phyloP scores from a whole-genome alignment of 2,888 invertebrate species.

The Acronicta aceris region DNA sequence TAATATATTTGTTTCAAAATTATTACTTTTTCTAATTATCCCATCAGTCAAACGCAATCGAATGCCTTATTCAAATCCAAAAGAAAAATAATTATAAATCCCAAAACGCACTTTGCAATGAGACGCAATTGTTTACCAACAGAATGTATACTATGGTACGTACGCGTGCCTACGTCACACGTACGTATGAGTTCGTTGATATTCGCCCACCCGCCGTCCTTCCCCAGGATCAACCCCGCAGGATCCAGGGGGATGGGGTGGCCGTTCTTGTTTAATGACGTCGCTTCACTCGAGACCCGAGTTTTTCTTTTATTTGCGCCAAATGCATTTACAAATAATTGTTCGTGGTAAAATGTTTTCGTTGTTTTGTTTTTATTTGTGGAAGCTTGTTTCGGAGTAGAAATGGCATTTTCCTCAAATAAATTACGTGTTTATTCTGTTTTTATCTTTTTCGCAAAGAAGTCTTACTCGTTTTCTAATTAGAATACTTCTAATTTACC shows the following conservation, averaged over 20 bases:
- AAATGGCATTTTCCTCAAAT: slow-evolving; percentile 29
- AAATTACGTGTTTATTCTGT: slow-evolving; percentile 25
- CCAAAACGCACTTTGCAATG: slow-evolving; percentile 56
- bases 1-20: too few relatives aligned
- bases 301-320: slow-evolving; percentile 68
- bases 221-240: slow-evolving; percentile 74
- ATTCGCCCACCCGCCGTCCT: slow-evolving; percentile 71
- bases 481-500: slow-evolving; percentile 2
- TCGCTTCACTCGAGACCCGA: slow-evolving; percentile 80
- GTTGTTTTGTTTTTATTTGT: slow-evolving; percentile 33
- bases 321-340: slow-evolving; percentile 61
- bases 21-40: not conserved
- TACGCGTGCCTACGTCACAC: slow-evolving; percentile 81
- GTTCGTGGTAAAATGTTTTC: slow-evolving; percentile 52
- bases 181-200: slow-evolving; percentile 87
- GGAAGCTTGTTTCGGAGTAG: slow-evolving; percentile 22
- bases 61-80: slow-evolving; percentile 7
- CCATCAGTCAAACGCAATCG: slow-evolving; percentile 4
- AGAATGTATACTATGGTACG: slow-evolving; percentile 78
- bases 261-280: slow-evolving; percentile 82
- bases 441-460: slow-evolving; percentile 6
- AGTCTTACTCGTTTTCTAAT: not conserved
- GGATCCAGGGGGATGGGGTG: slow-evolving; percentile 72
- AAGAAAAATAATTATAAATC: slow-evolving; percentile 30
- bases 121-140: slow-evolving; percentile 86